Evolutionary conservation across 2,888 invertebrate genomes (phyloP), one percentile per base, ranked within the genome.

Genomic region (Andrena flavipes): DNA sequence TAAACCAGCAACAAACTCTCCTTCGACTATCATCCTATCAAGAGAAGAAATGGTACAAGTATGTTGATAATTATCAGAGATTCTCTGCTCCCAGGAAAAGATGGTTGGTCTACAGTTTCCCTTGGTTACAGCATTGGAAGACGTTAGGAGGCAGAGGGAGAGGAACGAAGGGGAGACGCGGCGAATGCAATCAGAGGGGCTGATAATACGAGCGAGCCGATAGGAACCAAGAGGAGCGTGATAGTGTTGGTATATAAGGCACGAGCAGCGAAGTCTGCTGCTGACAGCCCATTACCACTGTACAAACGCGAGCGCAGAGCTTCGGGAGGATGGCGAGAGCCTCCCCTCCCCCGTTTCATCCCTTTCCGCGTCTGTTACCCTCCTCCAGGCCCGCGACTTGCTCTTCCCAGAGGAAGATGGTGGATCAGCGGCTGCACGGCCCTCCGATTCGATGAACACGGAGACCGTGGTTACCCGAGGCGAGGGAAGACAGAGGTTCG

Each of bases 221-320:
- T 88, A 88, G 87, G 80, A 87, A 75, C 87, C 83, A 87, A 76
- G 81, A 77, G 84, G 76, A 79, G 81, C 77, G 90, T 88, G 88
- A 88, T 89, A 89, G 92, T 91, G 89, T 91, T 90, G 88, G 91
- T 92, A 87, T 90, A 88, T 91, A 92, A 92, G 92, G 90, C 89
- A 91, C 88, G 90, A 90, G 90, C 91, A 90, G 89, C 89, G 86
- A 86, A 88, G 90, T 92, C 93, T 93, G 93, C 80, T 85, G 73
- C 88, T 93, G 93, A 93, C 93, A 93, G 93, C 89, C 93, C 93
- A 93, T 93, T 93, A 93, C 93, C 92, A 93, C 92, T 93, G 92
- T 91, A 92, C 91, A 92, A 92, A 92, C 91, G 88, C 87, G 84
- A 73, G 85, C 77, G 82, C 88, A 84, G 82, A 70, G 87, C 84